phyloP scores from a whole-genome alignment of 2,888 invertebrate species.

The Mechanitis mazaeus region DNA sequence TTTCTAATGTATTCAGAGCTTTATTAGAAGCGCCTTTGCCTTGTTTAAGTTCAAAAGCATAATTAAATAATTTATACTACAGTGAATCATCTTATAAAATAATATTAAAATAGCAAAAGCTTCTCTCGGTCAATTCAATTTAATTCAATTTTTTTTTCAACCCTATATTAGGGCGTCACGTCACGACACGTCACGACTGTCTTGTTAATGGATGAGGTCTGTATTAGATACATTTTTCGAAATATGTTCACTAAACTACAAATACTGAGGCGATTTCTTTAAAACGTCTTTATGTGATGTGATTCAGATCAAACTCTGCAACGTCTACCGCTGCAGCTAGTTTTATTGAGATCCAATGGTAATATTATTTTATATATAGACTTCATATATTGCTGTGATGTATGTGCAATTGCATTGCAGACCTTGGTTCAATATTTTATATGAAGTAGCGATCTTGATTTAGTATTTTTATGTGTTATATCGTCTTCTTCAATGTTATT shows the following conservation, averaged over 20 bases:
- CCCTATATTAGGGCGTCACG: slow-evolving; percentile 11
- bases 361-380: too few species aligned
- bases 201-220: slow-evolving; percentile 9
- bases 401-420: slow-evolving; percentile 9
- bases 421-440: slow-evolving; percentile 9
- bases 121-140: slow-evolving; percentile 4
- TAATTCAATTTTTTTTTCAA: slow-evolving; percentile 4
- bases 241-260: background rate
- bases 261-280: background rate
- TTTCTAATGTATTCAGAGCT: background rate
- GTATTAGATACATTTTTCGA: slow-evolving; percentile 15
- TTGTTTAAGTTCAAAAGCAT: background rate
- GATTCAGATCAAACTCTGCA: too few species aligned
- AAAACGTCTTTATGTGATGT: background rate
- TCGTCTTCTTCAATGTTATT: background rate
- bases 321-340: too few species aligned
- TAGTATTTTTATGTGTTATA: background rate
- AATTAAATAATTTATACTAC: background rate
- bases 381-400: slow-evolving; percentile 10
- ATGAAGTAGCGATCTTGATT: slow-evolving; percentile 3
- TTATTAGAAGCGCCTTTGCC: too few species aligned
- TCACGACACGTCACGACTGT: slow-evolving; percentile 8
- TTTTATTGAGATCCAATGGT: too few species aligned
- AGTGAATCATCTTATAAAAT: background rate
- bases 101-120: slow-evolving; percentile 4